These are phyloP conservation scores for Drosophila takahashii DNA, from an alignment of 1,140 invertebrate species.

Conservation along the genomic window DNA sequence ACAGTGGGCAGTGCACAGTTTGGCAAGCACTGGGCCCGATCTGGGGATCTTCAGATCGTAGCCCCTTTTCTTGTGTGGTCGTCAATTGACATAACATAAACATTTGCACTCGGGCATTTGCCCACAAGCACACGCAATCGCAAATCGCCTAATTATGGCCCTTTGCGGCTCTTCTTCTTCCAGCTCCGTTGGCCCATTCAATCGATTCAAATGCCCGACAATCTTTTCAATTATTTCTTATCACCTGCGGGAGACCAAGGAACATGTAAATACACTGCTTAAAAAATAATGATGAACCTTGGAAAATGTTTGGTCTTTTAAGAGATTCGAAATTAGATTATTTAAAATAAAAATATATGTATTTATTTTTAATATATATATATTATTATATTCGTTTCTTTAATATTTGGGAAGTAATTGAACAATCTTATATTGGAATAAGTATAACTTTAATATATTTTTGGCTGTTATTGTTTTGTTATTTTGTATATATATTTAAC, in stretches of 20 bases:
- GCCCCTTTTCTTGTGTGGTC: conserved; percentile 34
- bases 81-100: conserved; percentile 50
- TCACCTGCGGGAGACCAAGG: conserved; percentile 50
- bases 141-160: conserved; percentile 54
- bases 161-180: conserved; percentile 36
- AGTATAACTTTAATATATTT: too few species aligned
- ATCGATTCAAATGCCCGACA: conserved; percentile 74
- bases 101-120: conserved; percentile 31
- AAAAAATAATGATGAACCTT: not conserved
- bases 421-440: too few species aligned
- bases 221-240: conserved; percentile 82
- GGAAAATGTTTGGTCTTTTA: too few species aligned
- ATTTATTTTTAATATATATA: too few species aligned
- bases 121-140: conserved; percentile 19
- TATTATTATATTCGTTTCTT: too few species aligned
- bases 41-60: not conserved
- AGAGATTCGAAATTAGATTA: too few species aligned
- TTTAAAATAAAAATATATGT: too few species aligned
- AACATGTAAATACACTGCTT: conserved; percentile 32
- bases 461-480: too few species aligned
- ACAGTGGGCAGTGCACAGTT: conserved; percentile 32
- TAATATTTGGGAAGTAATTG: too few species aligned
- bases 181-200: conserved; percentile 26
- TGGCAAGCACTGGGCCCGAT: conserved; percentile 7
- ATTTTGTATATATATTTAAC: not conserved